Evolutionary conservation across 2,113 vertebrate species (phyloP).

Genomic region (Odocoileus hemionus): DNA sequence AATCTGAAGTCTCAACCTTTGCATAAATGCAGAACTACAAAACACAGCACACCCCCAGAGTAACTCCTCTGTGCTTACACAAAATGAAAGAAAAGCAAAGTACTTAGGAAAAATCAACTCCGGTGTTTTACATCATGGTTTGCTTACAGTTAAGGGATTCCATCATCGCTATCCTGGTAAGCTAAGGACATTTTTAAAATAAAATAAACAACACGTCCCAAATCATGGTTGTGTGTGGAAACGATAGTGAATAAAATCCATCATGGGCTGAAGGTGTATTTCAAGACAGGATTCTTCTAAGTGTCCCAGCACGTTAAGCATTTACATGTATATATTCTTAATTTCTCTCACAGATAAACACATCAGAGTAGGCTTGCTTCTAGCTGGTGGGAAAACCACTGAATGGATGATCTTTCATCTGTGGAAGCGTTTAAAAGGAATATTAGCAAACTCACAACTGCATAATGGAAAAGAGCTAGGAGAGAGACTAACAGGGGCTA

Average conservation of each 20-base stretch:
- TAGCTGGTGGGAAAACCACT: not conserved
- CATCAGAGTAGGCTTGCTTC: not conserved
- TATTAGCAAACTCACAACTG: not conserved
- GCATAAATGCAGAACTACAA: not conserved
- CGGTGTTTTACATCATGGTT: not conserved
- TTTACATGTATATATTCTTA: not conserved
- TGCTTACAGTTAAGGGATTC: not conserved
- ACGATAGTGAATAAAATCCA: not conserved
- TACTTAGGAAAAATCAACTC: not conserved
- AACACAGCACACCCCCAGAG: not conserved
- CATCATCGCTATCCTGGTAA: not conserved
- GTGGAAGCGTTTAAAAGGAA: not conserved
- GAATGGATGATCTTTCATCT: not conserved
- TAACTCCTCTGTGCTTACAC: not conserved
- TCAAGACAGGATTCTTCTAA: not conserved
- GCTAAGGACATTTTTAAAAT: not conserved
- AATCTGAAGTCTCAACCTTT: not conserved
- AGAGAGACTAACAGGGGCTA: not conserved
- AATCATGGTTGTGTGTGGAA: not conserved
- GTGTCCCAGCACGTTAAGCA: not conserved
- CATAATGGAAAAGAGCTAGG: not conserved
- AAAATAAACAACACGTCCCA: not conserved
- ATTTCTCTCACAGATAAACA: not conserved
- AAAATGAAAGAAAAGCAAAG: not conserved
- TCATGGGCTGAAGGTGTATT: not conserved